These are phyloP conservation scores for Periophthalmodon schlosseri DNA, from an alignment of 2,113 vertebrate species.

Conservation along the genomic window DNA sequence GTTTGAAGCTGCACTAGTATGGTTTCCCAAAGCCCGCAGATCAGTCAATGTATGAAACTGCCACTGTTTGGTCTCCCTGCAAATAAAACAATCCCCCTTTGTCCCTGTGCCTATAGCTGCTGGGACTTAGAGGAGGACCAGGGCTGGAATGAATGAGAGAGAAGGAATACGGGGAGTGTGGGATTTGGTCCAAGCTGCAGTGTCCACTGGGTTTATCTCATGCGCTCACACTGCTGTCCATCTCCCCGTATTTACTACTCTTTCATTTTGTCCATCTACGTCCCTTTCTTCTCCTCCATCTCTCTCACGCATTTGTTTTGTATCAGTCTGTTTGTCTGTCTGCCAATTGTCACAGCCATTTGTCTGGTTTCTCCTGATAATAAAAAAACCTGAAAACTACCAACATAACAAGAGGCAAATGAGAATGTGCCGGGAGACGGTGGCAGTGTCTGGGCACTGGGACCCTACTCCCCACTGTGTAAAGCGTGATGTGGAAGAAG, in stretches of 20 bases:
- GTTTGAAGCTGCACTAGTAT: conserved; percentile 31
- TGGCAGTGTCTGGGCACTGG: not conserved
- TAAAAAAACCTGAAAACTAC: conserved; percentile 29
- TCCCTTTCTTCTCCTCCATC: not conserved
- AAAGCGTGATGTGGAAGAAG: not conserved
- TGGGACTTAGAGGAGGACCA: conserved; percentile 23
- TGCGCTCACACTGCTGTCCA: conserved; percentile 27
- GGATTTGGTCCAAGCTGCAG: conserved; percentile 27
- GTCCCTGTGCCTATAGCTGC: conserved; percentile 42
- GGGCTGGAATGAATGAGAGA: not conserved
- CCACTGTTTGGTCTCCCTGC: conserved; percentile 20
- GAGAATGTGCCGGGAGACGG: conserved; percentile 8
- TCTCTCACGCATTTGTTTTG: not conserved
- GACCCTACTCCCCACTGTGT: conserved; percentile 7
- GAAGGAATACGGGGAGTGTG: not conserved
- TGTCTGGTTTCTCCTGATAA: conserved; percentile 30
- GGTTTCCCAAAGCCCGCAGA: conserved; percentile 40
- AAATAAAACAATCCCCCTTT: conserved; percentile 39
- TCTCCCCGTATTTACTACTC: conserved; percentile 2
- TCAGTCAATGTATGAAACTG: conserved; percentile 42
- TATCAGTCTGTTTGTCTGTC: conserved; percentile 15
- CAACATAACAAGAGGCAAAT: conserved; percentile 17
- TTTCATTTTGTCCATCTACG: not conserved
- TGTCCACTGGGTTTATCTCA: conserved; percentile 50
- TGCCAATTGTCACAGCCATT: conserved; percentile 45